These are phyloP conservation scores for Oryzias sinensis DNA, from an alignment of 2,797 vertebrate genomes.

Conservation along the genomic window DNA sequence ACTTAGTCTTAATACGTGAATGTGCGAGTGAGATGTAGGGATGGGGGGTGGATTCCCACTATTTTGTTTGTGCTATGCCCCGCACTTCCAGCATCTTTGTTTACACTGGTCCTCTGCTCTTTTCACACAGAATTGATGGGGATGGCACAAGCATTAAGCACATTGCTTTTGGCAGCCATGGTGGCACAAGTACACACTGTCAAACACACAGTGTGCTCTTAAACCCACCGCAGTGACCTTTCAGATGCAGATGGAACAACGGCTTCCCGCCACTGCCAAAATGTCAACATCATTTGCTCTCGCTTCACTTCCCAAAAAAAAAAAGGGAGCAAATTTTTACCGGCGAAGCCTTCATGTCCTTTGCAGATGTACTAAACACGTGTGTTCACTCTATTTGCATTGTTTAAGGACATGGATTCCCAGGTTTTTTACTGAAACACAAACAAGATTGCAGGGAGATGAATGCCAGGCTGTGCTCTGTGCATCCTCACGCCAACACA, in stretches of 20 bases:
- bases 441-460: slow-evolving; percentile 11
- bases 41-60: slow-evolving; percentile 30
- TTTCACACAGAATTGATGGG: slow-evolving; percentile 63
- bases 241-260: slow-evolving; percentile 71
- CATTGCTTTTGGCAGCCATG: slow-evolving; percentile 53
- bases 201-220: slow-evolving; percentile 34
- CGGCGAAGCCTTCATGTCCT: slow-evolving; percentile 56
- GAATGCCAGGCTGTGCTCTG: background rate
- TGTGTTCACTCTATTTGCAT: slow-evolving; percentile 27
- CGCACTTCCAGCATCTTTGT: slow-evolving; percentile 70
- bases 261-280: slow-evolving; percentile 72
- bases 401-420: slow-evolving; percentile 25
- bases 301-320: slow-evolving; percentile 46
- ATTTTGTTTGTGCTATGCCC: slow-evolving; percentile 62
- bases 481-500: slow-evolving; percentile 14
- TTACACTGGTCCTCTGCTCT: slow-evolving; percentile 69
- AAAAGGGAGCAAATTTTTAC: slow-evolving; percentile 52
- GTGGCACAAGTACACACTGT: slow-evolving; percentile 13
- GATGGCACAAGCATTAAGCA: slow-evolving; percentile 54
- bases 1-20: slow-evolving; percentile 20
- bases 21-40: slow-evolving; percentile 1
- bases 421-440: slow-evolving; percentile 20
- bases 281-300: slow-evolving; percentile 77
- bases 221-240: slow-evolving; percentile 74
- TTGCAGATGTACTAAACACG: slow-evolving; percentile 32